These are phyloP conservation scores for Nesospiza acunhae DNA, from an alignment of 2,113 vertebrate genomes.

Conservation along the genomic window DNA sequence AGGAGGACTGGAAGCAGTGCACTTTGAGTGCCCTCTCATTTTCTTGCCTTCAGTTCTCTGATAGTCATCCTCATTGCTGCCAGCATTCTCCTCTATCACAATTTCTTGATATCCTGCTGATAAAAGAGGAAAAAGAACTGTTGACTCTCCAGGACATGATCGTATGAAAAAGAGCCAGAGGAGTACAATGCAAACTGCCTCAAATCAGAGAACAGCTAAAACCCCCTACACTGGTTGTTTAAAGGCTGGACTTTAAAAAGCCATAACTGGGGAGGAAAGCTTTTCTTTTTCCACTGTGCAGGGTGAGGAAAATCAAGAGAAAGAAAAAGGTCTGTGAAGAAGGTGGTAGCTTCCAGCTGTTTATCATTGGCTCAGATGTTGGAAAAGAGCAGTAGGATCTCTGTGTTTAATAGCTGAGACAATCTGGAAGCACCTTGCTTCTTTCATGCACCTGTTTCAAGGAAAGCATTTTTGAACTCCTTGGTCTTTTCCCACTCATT, in stretches of 20 bases:
- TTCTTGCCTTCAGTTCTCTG: neutral
- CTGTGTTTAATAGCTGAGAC: neutral
- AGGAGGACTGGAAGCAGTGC: neutral
- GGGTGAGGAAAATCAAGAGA: neutral
- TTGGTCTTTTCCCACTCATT: neutral
- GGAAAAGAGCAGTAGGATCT: neutral
- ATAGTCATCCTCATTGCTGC: neutral
- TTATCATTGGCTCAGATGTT: neutral
- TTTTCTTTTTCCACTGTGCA: neutral
- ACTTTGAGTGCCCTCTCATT: neutral
- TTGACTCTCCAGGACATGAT: neutral
- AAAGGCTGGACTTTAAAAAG: neutral
- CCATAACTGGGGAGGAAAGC: rapidly evolving
- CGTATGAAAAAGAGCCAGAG: neutral
- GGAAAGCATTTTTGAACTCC: neutral
- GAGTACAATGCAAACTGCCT: neutral
- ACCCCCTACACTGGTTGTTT: rapidly evolving
- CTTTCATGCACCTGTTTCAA: neutral
- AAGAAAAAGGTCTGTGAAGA: neutral
- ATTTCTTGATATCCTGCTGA: neutral
- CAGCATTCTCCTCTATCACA: neutral
- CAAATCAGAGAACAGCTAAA: neutral
- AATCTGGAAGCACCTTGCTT: neutral
- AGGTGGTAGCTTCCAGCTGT: neutral
- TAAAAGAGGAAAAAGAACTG: neutral